Evolutionary conservation across 2,888 invertebrate genomes (phyloP), one percentile per base, ranked within the genome.

Genomic region (Phyllotreta striolata): DNA sequence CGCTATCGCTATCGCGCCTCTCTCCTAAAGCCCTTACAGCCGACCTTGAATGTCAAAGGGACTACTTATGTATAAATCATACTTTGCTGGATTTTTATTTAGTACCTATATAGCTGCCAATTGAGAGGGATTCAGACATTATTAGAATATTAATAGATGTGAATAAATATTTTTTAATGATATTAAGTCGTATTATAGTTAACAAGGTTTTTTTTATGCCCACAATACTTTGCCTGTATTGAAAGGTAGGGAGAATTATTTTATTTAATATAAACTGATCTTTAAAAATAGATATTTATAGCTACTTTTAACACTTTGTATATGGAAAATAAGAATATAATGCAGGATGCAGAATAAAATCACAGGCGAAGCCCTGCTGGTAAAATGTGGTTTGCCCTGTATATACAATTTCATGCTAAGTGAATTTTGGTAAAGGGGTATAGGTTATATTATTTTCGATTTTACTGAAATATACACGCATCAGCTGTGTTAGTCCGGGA

Each of bases 1-100:
- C 74, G 74, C 74, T 73, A 74, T 72, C 69, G 71, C 70, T 52
- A 73, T 72, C 71, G 71, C 69, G 71, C 71, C 69, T 73, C 75
- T 74, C 74, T 76, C 74, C 72, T 75, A 75, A 76, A 76, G 73
- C 74, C 75, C 73, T 74, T 77, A 73, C 75, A 76, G 73, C 74
- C 72, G 72, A 68, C 72, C 72, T 69, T 70, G 70, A 68, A 69
- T 75, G 74, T 76, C 76, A 77, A 77, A 77, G 76, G 74, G 73
- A 70, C 69, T 75, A 72, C 71, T 73, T 72, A 76, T 77, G 74
- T 75, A 77, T 77, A 77, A 77, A 77, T 77, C 74, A 75, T 75
- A 74, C 70, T 73, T 72, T 73, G 68, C 63, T 67, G 71, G 72
- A 68, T 74, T 76, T 75, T 75, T 74, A 72, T 73, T 74, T 72